Evolutionary conservation across 2,888 invertebrate genomes (phyloP), one percentile per base, ranked within the genome.

Genomic region (Heliconius hortense): DNA sequence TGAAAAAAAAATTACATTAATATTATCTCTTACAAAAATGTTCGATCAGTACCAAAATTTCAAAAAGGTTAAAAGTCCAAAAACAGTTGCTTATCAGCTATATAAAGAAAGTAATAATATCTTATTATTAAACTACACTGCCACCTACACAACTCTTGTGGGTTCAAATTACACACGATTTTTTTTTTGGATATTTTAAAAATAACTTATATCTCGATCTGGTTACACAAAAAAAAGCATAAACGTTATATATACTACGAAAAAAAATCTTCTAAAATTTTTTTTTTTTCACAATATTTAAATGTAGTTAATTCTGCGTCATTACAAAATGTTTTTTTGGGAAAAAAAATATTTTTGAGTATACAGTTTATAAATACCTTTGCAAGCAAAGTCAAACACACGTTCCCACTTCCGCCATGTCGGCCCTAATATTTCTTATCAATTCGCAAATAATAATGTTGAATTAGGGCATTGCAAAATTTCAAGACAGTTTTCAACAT

Each of bases 371-470:
- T 43, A 24, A 43, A 59, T 71, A 43, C 5, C 8, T 71, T 39
- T 59, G 21, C 26, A 26, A 10, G 21, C 13, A n/a, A 11, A 26
- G 1, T 53, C 31, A 31, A 35, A 31, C n/a, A 56, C 1, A 56
- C 8, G 53, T 53, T 43, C 13, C 0, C 21, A 62, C 26, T 71
- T 71, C 71, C 60, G 67, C 31, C 15, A n/a, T n/a, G 39, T 31
- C 60, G 4, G 13, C 28, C 43, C 59, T 35, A 80, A 86, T 84
- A 85, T n/a, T n/a, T 85, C 84, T 86, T 86, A 88, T 88, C 88
- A 88, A 85, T 90, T 90, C 89, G 87, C 87, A 89, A 90, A 90
- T 90, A 90, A 88, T 88, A 84, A 84, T 84, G 82, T 82, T 80
- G 80, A 84, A 83, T 87, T 85, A 83, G 88, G 87, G 84, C 85